Percentiles rank a stretch among this genome's conserved stretches.
phyloP scores from a whole-genome alignment of 2,797 vertebrate species.

The Sebastes nivosus region DNA sequence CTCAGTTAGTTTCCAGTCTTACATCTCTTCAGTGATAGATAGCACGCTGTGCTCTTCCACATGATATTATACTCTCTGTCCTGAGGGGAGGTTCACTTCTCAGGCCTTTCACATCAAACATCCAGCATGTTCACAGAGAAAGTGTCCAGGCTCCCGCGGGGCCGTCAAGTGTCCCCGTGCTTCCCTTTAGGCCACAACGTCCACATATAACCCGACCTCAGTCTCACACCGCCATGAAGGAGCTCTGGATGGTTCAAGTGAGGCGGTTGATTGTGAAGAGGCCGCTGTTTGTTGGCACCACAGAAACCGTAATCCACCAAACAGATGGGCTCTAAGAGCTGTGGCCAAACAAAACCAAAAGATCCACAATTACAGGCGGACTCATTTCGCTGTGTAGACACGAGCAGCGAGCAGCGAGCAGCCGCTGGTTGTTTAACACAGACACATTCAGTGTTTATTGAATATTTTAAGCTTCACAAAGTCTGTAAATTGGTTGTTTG shows the following conservation, averaged over 20 bases:
- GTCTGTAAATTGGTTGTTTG: constrained; percentile 23
- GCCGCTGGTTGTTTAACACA: constrained; percentile 3
- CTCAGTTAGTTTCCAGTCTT: not conserved
- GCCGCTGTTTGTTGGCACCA: constrained; percentile 51
- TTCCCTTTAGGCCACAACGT: not conserved
- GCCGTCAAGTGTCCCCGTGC: not conserved
- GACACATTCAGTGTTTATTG: not conserved
- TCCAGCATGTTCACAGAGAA: not conserved
- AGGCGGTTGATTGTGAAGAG: constrained; percentile 41
- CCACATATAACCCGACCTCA: not conserved
- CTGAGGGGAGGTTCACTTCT: not conserved
- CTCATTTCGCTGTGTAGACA: constrained; percentile 17
- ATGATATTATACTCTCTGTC: not conserved
- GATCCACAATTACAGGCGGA: constrained; percentile 2
- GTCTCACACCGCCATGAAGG: not conserved
- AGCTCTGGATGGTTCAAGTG: constrained; percentile 29
- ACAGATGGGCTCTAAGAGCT: constrained; percentile 50
- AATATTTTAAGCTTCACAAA: constrained; percentile 36
- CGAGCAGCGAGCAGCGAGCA: constrained; percentile 13
- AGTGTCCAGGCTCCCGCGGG: not conserved
- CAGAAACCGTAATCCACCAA: constrained; percentile 33
- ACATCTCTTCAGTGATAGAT: not conserved
- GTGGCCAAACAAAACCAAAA: constrained; percentile 23
- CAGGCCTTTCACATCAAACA: not conserved
- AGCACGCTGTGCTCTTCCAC: not conserved